Percentiles rank a stretch among this genome's conserved stretches.
Evolutionary conservation across 2,888 invertebrate genomes (phyloP).

Genomic region (Napeogenes sylphis): DNA sequence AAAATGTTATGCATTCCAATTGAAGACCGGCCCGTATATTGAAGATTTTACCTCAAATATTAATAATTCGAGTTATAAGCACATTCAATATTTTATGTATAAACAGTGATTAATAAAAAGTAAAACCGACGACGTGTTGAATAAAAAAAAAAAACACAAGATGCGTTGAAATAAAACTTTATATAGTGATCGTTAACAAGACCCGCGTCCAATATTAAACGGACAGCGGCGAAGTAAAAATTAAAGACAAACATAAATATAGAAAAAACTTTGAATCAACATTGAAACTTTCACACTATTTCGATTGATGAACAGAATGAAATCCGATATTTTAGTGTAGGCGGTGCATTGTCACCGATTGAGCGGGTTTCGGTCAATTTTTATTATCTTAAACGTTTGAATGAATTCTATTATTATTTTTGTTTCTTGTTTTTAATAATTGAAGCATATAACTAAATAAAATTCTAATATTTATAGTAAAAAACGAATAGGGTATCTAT

Average conservation of each 20-base stretch:
- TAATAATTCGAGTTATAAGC: conserved; percentile 18
- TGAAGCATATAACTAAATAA: not conserved
- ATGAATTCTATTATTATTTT: conserved; percentile 9
- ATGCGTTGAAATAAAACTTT: conserved; percentile 73
- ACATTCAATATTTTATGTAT: conserved; percentile 37
- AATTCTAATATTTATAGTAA: too few species aligned
- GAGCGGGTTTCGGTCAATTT: conserved; percentile 6
- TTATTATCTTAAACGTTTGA: conserved; percentile 15
- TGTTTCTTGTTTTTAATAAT: not conserved
- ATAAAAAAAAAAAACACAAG: conserved; percentile 59
- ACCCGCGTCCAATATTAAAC: conserved; percentile 70
- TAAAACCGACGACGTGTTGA: conserved; percentile 68
- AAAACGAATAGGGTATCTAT: too few species aligned
- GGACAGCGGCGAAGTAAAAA: conserved; percentile 71
- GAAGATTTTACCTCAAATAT: not conserved
- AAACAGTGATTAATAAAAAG: conserved; percentile 64
- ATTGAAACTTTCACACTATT: conserved; percentile 44
- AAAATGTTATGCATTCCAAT: not conserved
- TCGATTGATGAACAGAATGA: conserved; percentile 65
- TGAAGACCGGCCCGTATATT: not conserved
- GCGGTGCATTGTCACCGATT: conserved; percentile 52
- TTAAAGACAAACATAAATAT: conserved; percentile 76
- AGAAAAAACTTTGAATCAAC: conserved; percentile 65
- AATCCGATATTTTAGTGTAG: conserved; percentile 68
- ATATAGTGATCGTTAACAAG: conserved; percentile 75